A percentile compares a stretch with the other conserved stretches of the same genome.
Evolutionary conservation across 2,888 invertebrate genomes (phyloP).

Genomic region (Shargacucullia verbasci): DNA sequence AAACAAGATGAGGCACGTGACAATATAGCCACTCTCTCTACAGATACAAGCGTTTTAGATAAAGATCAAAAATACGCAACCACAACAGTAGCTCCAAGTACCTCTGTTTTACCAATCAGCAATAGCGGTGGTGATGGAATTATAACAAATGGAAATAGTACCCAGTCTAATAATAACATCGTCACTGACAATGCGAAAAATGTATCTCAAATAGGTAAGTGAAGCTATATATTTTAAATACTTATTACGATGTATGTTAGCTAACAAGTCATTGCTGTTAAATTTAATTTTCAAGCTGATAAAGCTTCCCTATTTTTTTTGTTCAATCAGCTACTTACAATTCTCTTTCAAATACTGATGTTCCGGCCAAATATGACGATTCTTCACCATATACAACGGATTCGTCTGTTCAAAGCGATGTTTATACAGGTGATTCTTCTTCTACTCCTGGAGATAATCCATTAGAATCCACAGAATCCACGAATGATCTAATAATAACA

Average conservation of each 20-base stretch:
- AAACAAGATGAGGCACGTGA: constrained; percentile 3
- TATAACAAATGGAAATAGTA: constrained; percentile 1
- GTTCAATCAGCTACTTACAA: constrained; percentile 36
- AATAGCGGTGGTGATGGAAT: neutral
- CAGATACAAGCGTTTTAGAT: neutral
- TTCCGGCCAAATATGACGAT: constrained; percentile 27
- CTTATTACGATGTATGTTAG: constrained; percentile 2
- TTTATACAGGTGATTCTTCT: constrained; percentile 26
- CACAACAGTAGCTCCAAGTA: constrained; percentile 13
- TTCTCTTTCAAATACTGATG: constrained; percentile 32
- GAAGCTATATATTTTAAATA: constrained; percentile 10
- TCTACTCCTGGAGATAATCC: constrained; percentile 14
- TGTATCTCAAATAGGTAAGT: constrained; percentile 24
- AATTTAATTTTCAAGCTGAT: constrained; percentile 38
- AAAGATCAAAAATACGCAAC: neutral
- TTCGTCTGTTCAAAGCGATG: constrained; percentile 28
- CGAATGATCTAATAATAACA: constrained; percentile 33
- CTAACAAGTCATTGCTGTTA: constrained; percentile 24
- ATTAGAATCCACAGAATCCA: constrained; percentile 11
- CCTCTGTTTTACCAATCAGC: neutral
- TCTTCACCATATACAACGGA: constrained; percentile 15
- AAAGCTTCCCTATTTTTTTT: constrained; percentile 40
- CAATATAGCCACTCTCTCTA: neutral
- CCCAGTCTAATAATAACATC: neutral
- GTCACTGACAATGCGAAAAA: neutral